These are phyloP conservation scores for Ochropacha duplaris DNA, from an alignment of 2,888 invertebrate genomes.

Conservation along the genomic window DNA sequence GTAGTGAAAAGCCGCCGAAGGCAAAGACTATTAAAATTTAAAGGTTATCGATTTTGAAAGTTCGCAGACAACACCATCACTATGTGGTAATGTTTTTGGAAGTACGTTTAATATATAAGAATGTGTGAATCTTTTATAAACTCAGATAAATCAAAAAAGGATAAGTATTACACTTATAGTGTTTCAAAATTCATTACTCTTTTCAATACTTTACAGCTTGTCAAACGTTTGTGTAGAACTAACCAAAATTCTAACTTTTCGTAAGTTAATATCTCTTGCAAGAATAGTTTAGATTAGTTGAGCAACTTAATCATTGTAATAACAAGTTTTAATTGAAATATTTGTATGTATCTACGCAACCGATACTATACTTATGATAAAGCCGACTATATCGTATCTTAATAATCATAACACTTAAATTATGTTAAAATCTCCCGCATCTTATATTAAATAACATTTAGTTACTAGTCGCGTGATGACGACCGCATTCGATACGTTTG, in stretches of 20 bases:
- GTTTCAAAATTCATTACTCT: no score
- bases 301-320: no score
- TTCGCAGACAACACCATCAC: not conserved
- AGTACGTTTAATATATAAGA: not conserved
- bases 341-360: no score
- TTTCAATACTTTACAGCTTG: not conserved
- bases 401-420: not conserved
- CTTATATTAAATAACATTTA: conserved; percentile 26
- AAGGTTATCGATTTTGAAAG: conserved; percentile 5
- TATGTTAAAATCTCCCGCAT: conserved; percentile 1
- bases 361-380: conserved; percentile 7
- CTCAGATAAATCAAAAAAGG: no score
- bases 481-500: conserved; percentile 38
- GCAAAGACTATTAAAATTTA: conserved; percentile 1
- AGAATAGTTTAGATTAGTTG: no score
- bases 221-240: no score
- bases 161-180: not conserved
- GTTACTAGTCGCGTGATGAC: conserved; percentile 24
- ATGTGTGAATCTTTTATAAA: not conserved
- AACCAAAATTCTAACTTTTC: no score
- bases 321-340: no score
- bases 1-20: conserved; percentile 2
- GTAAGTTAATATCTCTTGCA: no score
- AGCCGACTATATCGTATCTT: not conserved
- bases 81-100: not conserved